Evolutionary conservation across 2,113 vertebrate genomes (phyloP).

Genomic region (Dolichallabes microphthalmus): DNA sequence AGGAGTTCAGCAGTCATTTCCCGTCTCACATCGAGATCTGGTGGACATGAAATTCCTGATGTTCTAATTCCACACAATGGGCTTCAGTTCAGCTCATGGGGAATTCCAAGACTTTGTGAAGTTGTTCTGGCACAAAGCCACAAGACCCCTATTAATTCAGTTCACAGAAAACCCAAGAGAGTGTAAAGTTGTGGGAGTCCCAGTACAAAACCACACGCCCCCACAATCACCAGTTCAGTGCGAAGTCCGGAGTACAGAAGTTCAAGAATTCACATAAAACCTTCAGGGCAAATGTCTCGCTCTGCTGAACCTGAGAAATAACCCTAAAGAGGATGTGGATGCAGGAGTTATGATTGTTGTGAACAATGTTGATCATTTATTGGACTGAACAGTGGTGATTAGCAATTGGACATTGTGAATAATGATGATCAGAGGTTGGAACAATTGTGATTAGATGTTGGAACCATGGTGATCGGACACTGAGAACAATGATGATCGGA

Average conservation of each 20-base stretch:
- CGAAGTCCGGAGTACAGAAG: neutral
- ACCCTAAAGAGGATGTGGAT: too few species aligned
- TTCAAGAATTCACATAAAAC: neutral
- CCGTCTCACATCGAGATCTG: neutral
- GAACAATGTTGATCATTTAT: too few species aligned
- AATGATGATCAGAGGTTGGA: too few species aligned
- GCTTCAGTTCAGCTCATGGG: neutral
- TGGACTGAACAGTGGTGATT: too few species aligned
- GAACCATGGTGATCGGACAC: too few species aligned
- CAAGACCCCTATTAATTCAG: neutral
- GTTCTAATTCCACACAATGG: neutral
- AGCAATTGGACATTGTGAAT: too few species aligned
- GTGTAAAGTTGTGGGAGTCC: neutral
- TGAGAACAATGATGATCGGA: too few species aligned
- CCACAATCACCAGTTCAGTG: neutral
- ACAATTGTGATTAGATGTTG: too few species aligned
- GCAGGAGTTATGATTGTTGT: neutral
- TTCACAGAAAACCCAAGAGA: neutral
- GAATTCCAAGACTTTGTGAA: neutral
- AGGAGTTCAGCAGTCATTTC: neutral
- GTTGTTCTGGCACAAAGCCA: neutral
- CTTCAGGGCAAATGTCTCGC: neutral
- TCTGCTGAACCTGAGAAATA: neutral
- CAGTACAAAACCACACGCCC: neutral
- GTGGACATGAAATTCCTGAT: neutral